These are phyloP conservation scores for Danionella cerebrum DNA, from an alignment of 2,113 vertebrate species.

Conservation along the genomic window DNA sequence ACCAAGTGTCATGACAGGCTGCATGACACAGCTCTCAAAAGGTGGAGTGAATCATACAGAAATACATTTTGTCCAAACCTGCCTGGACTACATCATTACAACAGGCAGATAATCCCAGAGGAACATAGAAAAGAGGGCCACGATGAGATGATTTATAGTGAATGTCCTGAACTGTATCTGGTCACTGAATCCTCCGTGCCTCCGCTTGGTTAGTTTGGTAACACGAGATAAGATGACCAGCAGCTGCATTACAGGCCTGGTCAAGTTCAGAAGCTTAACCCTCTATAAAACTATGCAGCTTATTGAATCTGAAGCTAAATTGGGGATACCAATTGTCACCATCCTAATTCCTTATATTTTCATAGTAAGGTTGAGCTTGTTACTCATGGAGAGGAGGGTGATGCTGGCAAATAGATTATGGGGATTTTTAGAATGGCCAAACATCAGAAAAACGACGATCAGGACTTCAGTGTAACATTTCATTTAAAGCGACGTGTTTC, in stretches of 20 bases:
- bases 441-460: too few relatives aligned
- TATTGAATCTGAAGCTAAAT: too few relatives aligned
- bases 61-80: background rate
- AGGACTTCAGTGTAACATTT: too few relatives aligned
- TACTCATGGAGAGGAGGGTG: too few relatives aligned
- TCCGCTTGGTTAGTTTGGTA: background rate
- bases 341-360: too few relatives aligned
- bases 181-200: background rate
- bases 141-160: background rate
- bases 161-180: background rate
- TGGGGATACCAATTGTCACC: too few relatives aligned
- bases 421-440: too few relatives aligned
- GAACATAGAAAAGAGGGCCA: background rate
- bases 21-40: background rate
- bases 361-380: too few relatives aligned
- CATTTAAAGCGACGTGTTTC: too few relatives aligned
- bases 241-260: background rate
- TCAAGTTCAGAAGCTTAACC: too few relatives aligned
- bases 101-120: background rate
- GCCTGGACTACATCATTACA: slow-evolving; percentile 3
- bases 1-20: background rate
- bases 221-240: background rate
- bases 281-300: too few relatives aligned
- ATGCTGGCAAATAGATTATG: too few relatives aligned
- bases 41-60: background rate